Evolutionary conservation across 2,888 invertebrate genomes (phyloP).

Genomic region (Zelleria hepariella): DNA sequence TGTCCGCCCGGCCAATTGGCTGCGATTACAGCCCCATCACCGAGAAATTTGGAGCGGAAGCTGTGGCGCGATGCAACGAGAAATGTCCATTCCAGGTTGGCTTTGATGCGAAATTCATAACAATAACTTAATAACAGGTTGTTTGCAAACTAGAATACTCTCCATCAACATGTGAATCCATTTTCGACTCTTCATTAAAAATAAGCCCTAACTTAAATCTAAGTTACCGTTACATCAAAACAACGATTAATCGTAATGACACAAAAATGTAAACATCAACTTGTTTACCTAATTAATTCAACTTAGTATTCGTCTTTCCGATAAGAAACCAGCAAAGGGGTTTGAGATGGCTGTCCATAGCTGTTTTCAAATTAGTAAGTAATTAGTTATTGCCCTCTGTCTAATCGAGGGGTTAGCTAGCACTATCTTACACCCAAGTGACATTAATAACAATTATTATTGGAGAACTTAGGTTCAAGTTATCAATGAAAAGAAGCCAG

Average conservation of each 20-base stretch:
- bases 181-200: no score
- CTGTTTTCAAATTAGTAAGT: not conserved
- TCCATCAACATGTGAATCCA: no score
- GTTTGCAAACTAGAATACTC: no score
- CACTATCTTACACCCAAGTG: not conserved
- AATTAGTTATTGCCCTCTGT: not conserved
- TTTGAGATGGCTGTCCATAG: not conserved
- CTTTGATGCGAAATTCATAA: constrained; percentile 8
- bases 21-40: constrained; percentile 66
- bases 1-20: constrained; percentile 69
- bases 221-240: not conserved
- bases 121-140: no score
- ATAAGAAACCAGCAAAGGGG: not conserved
- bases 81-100: constrained; percentile 69
- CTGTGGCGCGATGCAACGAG: constrained; percentile 63
- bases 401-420: not conserved
- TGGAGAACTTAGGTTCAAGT: not conserved
- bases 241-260: not conserved
- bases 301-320: not conserved
- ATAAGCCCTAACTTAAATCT: no score
- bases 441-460: not conserved
- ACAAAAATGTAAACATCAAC: not conserved
- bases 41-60: constrained; percentile 71
- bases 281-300: not conserved
- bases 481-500: not conserved